These are phyloP conservation scores for Ammodramus savannarum DNA, from an alignment of 2,113 vertebrate genomes.

Conservation along the genomic window DNA sequence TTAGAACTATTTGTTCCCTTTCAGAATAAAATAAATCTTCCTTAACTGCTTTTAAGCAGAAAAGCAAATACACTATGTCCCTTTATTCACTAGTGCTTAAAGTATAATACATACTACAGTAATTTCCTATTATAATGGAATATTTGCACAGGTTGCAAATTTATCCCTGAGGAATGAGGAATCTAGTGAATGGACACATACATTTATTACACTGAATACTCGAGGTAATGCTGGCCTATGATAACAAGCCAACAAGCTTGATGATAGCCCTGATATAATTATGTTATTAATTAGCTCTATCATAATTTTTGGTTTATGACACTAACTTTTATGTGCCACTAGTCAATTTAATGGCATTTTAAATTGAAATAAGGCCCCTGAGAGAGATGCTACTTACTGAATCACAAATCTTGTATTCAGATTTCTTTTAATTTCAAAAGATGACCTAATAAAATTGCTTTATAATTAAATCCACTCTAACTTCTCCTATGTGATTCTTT, in stretches of 20 bases:
- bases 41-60: constrained; percentile 31
- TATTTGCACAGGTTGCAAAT: constrained; percentile 11
- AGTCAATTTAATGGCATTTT: constrained; percentile 61
- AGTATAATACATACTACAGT: not conserved
- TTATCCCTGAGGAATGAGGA: constrained; percentile 4
- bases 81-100: not conserved
- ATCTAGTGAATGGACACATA: not conserved
- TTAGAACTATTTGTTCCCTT: constrained; percentile 26
- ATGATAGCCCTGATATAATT: constrained; percentile 18
- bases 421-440: constrained; percentile 60
- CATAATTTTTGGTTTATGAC: constrained; percentile 62
- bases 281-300: constrained; percentile 59
- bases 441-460: constrained; percentile 64
- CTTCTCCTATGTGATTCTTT: not conserved
- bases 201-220: not conserved
- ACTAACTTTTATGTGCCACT: constrained; percentile 47
- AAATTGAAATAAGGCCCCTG: constrained; percentile 46
- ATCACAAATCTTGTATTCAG: constrained; percentile 41
- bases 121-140: constrained; percentile 34
- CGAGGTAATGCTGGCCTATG: not conserved
- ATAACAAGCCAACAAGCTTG: constrained; percentile 6
- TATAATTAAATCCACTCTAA: constrained; percentile 53
- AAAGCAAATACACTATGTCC: constrained; percentile 10
- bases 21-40: not conserved
- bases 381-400: constrained; percentile 40